These are phyloP conservation scores for Petrocephalus zakoni DNA, from an alignment of 2,113 vertebrate genomes.

Conservation along the genomic window DNA sequence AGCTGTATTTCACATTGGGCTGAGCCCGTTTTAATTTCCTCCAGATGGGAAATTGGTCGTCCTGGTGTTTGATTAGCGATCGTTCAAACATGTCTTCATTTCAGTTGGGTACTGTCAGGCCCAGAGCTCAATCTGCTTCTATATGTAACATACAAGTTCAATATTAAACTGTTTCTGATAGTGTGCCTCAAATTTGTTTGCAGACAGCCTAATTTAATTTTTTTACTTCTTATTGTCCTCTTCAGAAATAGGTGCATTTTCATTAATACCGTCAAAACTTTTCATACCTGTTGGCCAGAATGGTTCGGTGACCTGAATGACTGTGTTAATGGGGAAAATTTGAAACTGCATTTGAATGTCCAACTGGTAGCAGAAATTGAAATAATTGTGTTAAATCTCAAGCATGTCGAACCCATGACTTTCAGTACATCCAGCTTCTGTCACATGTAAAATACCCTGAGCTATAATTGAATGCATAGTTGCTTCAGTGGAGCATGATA, in stretches of 20 bases:
- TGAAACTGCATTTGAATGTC: background rate
- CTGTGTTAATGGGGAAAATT: background rate
- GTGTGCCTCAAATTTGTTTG: background rate
- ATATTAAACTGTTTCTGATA: background rate
- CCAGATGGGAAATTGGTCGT: background rate
- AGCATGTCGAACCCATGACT: background rate
- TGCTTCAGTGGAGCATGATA: background rate
- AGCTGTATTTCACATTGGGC: slow-evolving; percentile 14
- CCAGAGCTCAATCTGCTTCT: background rate
- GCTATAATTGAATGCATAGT: background rate
- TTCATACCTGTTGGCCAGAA: background rate
- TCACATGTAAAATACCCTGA: background rate
- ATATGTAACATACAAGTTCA: background rate
- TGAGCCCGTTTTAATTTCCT: background rate
- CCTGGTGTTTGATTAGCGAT: background rate
- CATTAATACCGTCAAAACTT: background rate
- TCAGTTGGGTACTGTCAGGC: background rate
- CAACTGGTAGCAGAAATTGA: background rate
- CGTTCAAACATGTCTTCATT: background rate
- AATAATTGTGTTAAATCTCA: background rate
- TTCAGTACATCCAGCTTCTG: background rate
- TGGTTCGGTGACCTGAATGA: background rate
- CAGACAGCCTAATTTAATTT: background rate
- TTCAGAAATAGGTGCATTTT: background rate
- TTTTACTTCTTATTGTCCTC: background rate